Evolutionary conservation across 2,888 invertebrate genomes (phyloP), one percentile per base, ranked within the genome.

Genomic region (Scrobipalpa atriplicella): DNA sequence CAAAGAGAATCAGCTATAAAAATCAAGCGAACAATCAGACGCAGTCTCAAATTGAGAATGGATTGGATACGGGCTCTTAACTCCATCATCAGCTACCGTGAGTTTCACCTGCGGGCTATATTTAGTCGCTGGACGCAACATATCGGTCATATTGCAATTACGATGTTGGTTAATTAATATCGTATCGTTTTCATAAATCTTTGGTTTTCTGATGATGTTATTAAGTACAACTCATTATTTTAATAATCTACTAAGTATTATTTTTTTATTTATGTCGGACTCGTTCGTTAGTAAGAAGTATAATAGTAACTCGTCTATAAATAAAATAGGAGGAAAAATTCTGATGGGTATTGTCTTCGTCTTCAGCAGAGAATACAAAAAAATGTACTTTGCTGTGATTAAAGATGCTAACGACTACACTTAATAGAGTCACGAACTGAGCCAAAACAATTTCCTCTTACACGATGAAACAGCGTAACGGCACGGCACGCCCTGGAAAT

Each of bases 61-160:
- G n/a, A n/a, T n/a, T n/a, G n/a, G 62, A 65, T 78, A 76, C 75
- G 72, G 73, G 74, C 75, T 78, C 75, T 77, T 80, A 13, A 77
- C 78, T 80, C 81, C 81, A 80, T 82, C 79, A 78, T 79, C 75
- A 80, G 77, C 75, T 81, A 77, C 78, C 78, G 81, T 76, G 78
- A 81, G 80, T 81, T 83, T 83, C 84, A 85, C 84, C 86, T 86
- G 85, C 80, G 77, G 74, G 82, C 89, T 91, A 91, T 89, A 89
- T 86, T 90, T 92, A 91, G 89, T 84, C 84, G 84, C 82, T 85
- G 82, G 79, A 79, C 80, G 82, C 84, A 82, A 80, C 82, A 83
- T 83, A 87, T 84, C 81, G 83, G 84, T 83, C 81, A 82, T 78
- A 47, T 62, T 62, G 41, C 19, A 43, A 62, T 43, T 11, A 36